Conservation (phyloP, 2,113 vertebrate genomes). For the Ophthalmolycus amberensis region DNA sequence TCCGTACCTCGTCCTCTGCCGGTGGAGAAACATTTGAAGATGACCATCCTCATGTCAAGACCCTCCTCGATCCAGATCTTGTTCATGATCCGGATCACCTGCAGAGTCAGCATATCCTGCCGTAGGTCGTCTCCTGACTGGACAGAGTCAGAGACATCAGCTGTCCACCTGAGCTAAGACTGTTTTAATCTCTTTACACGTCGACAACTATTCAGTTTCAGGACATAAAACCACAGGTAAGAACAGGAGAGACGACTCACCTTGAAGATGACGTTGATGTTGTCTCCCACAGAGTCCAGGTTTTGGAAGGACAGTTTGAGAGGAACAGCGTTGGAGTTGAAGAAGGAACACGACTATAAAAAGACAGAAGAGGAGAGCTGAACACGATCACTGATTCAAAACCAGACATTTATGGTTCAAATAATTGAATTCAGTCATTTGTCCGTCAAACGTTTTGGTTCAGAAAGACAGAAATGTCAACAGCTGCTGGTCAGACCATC, state of each 20-base stretch:
- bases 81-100: conserved; percentile 98
- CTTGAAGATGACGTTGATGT: conserved; percentile 97
- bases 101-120: conserved; percentile 98
- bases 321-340: conserved; percentile 97
- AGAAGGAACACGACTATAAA: conserved; percentile 93
- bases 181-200: no score
- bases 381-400: not conserved
- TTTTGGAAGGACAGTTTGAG: conserved; percentile 96
- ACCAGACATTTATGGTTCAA: not conserved
- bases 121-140: conserved; percentile 96
- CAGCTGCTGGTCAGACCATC: not conserved
- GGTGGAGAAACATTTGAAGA: conserved; percentile 96
- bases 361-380: not conserved
- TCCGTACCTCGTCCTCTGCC: conserved; percentile 89
- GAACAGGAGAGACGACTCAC: conserved; percentile 61
- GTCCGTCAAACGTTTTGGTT: not conserved
- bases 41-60: conserved; percentile 98
- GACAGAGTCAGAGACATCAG: not conserved
- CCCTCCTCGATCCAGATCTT: conserved; percentile 99
- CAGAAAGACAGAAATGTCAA: not conserved
- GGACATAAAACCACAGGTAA: not conserved
- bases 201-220: no score
- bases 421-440: not conserved
- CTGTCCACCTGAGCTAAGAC: not conserved
- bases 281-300: conserved; percentile 89